phyloP scores from a whole-genome alignment of 2,888 invertebrate species.

The Phorcus lineatus region DNA sequence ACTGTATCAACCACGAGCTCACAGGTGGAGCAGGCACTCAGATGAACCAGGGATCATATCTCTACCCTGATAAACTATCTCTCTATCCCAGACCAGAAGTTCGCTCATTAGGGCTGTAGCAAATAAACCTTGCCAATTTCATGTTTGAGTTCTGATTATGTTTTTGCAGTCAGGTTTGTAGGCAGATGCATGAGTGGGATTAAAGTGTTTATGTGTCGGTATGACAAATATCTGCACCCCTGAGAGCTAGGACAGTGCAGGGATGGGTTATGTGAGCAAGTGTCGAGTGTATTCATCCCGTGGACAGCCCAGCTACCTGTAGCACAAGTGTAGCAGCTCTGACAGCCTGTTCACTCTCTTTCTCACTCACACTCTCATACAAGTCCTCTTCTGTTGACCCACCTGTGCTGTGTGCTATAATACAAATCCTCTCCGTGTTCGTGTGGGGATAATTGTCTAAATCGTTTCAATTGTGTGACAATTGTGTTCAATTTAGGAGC shows the following conservation, averaged over 20 bases:
- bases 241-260: no score
- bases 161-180: not conserved
- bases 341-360: not conserved
- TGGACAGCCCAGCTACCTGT: not conserved
- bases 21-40: no score
- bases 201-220: not conserved
- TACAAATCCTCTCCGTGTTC: not conserved
- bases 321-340: not conserved
- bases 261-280: no score
- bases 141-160: no score
- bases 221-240: not conserved
- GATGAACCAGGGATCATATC: no score
- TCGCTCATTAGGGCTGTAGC: no score
- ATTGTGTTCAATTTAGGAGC: not conserved
- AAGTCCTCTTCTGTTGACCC: not conserved
- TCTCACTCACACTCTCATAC: not conserved
- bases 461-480: slow-evolving; percentile 7
- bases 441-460: not conserved
- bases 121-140: no score
- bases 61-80: no score
- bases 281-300: not conserved
- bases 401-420: not conserved
- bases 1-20: no score
- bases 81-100: no score
- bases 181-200: not conserved